phyloP scores from a whole-genome alignment of 2,888 invertebrate genomes.

The Cyrtodaria siliqua region DNA sequence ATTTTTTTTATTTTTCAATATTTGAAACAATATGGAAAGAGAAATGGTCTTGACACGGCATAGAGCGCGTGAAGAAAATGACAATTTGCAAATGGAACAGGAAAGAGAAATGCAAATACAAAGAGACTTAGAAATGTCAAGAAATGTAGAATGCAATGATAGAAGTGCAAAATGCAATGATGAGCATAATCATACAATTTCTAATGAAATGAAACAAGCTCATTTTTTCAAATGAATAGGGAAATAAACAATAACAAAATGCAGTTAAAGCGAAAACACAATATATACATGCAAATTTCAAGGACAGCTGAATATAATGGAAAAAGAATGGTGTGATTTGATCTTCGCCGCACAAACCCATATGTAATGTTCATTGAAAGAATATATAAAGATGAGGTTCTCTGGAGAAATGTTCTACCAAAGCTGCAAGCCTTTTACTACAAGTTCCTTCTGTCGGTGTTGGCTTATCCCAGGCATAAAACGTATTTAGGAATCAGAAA shows the following conservation, averaged over 20 bases:
- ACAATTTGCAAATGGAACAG: too few species aligned
- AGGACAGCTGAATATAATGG: slow-evolving; percentile 22
- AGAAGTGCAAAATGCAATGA: too few species aligned
- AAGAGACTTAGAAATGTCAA: too few species aligned
- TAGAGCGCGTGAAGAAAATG: too few species aligned
- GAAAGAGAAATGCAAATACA: too few species aligned
- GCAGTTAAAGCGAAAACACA: background rate
- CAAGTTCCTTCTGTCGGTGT: slow-evolving; percentile 22
- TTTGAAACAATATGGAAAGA: too few species aligned
- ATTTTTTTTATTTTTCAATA: too few species aligned
- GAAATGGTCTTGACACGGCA: too few species aligned
- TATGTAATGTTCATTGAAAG: slow-evolving; percentile 38
- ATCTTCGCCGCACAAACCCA: slow-evolving; percentile 33
- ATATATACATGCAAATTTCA: slow-evolving; percentile 26
- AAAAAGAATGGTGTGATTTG: slow-evolving; percentile 27
- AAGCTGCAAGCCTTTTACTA: slow-evolving; percentile 28
- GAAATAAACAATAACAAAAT: background rate
- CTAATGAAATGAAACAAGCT: too few species aligned
- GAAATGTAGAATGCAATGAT: too few species aligned
- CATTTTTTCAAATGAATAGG: too few species aligned
- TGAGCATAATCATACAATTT: too few species aligned
- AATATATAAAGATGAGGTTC: slow-evolving; percentile 4
- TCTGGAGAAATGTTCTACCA: slow-evolving; percentile 31
- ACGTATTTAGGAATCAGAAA: slow-evolving; percentile 31
- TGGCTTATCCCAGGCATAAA: slow-evolving; percentile 26